phyloP scores from a whole-genome alignment of 1,140 invertebrate genomes.

The Drosophila kepulauana region DNA sequence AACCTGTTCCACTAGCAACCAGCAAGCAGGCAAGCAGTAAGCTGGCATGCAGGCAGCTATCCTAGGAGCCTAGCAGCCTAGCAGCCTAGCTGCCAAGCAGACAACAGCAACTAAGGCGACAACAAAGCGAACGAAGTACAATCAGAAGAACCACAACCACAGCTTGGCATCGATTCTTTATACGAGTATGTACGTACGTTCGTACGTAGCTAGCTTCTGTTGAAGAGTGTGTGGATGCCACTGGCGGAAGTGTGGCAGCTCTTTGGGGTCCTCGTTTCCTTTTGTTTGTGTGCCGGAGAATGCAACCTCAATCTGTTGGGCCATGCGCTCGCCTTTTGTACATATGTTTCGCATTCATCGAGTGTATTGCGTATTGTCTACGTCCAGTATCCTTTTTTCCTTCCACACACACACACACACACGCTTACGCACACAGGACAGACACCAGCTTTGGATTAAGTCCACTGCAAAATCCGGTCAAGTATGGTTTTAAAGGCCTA shows the following conservation, averaged over 20 bases:
- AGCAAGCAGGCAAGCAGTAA: neutral
- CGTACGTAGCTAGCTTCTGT: neutral
- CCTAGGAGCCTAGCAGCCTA: slow-evolving; percentile 16
- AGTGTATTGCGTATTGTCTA: neutral
- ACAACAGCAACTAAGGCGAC: neutral
- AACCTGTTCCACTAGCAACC: slow-evolving; percentile 70
- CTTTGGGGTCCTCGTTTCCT: slow-evolving; percentile 7
- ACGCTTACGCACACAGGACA: neutral
- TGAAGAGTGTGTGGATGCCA: slow-evolving; percentile 30
- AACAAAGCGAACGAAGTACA: slow-evolving; percentile 2
- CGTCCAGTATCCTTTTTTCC: neutral
- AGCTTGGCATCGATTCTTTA: slow-evolving; percentile 60
- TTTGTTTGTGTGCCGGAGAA: slow-evolving; percentile 13
- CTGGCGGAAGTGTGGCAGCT: slow-evolving; percentile 30
- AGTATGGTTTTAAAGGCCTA: neutral
- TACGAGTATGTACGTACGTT: neutral
- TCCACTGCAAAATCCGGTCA: neutral
- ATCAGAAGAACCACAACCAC: slow-evolving; percentile 2
- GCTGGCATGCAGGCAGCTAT: too few relatives aligned
- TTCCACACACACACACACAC: too few relatives aligned
- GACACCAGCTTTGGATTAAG: neutral
- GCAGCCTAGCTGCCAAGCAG: slow-evolving; percentile 36
- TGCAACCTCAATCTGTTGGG: slow-evolving; percentile 32
- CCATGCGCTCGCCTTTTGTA: slow-evolving; percentile 1
- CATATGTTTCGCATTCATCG: neutral